A percentile compares a stretch with the other conserved stretches of the same genome.
phyloP scores from a whole-genome alignment of 2,888 invertebrate species.

The Limnephilus lunatus region DNA sequence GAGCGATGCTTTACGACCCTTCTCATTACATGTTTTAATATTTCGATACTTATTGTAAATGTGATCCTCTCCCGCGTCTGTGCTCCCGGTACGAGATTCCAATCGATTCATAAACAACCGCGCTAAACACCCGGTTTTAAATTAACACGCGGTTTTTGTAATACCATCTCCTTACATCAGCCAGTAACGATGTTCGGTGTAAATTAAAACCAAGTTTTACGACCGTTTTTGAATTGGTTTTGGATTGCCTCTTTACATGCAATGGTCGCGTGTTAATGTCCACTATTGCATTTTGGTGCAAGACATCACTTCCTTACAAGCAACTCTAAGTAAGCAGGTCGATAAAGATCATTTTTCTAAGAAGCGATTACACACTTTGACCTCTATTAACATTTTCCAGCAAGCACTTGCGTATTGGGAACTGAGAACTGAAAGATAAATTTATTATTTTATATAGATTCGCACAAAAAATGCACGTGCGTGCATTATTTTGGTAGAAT shows the following conservation, averaged over 20 bases:
- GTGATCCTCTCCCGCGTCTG: slow-evolving; percentile 53
- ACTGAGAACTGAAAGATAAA: neutral
- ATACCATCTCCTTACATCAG: slow-evolving; percentile 49
- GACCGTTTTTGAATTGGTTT: slow-evolving; percentile 61
- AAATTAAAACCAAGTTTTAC: slow-evolving; percentile 63
- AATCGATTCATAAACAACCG: slow-evolving; percentile 58
- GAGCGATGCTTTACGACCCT: slow-evolving; percentile 56
- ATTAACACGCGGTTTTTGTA: slow-evolving; percentile 57
- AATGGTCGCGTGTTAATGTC: slow-evolving; percentile 61
- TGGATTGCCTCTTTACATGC: slow-evolving; percentile 62
- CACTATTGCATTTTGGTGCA: slow-evolving; percentile 60
- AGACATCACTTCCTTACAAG: slow-evolving; percentile 59
- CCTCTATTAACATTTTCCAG: slow-evolving; percentile 41
- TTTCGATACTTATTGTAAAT: slow-evolving; percentile 63
- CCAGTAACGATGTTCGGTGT: slow-evolving; percentile 51
- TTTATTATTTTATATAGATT: too few species aligned
- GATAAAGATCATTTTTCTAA: slow-evolving; percentile 60
- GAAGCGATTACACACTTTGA: slow-evolving; percentile 49
- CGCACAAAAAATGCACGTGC: too few species aligned
- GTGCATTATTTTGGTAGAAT: too few species aligned
- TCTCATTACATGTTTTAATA: slow-evolving; percentile 64
- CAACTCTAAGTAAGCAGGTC: slow-evolving; percentile 55
- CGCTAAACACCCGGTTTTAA: slow-evolving; percentile 56
- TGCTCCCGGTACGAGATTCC: slow-evolving; percentile 52
- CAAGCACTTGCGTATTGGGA: neutral